Evolutionary conservation across 2,888 invertebrate genomes (phyloP).

Genomic region (Spodoptera littoralis): DNA sequence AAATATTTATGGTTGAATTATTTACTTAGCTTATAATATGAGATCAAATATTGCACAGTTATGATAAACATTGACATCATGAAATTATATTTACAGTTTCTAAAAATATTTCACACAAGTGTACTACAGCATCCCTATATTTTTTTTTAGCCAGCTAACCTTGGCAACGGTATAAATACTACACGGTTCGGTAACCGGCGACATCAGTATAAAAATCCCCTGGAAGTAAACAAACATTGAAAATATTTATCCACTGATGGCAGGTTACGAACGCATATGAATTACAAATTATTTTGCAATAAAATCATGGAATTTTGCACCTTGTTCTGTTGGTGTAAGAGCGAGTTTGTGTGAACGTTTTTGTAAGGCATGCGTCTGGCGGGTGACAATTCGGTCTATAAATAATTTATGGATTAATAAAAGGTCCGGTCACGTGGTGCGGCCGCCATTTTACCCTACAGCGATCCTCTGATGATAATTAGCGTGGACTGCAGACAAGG

Average conservation of each 20-base stretch:
- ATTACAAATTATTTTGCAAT: slow-evolving; percentile 9
- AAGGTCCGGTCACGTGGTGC: slow-evolving; percentile 67
- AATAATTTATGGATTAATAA: slow-evolving; percentile 69
- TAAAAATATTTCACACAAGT: slow-evolving; percentile 18
- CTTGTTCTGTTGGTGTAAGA: slow-evolving; percentile 31
- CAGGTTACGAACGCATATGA: slow-evolving; percentile 39
- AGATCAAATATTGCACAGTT: too few species aligned
- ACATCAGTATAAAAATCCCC: slow-evolving; percentile 41
- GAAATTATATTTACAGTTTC: neutral
- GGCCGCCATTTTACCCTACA: slow-evolving; percentile 61
- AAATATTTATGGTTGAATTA: neutral
- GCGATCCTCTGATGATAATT: slow-evolving; percentile 64
- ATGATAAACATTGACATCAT: neutral
- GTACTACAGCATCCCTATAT: slow-evolving; percentile 14
- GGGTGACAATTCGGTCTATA: slow-evolving; percentile 67
- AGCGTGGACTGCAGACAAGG: slow-evolving; percentile 49
- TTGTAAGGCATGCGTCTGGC: slow-evolving; percentile 58
- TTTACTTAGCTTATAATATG: neutral
- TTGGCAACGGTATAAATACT: slow-evolving; percentile 49
- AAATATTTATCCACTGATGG: slow-evolving; percentile 52
- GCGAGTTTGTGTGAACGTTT: slow-evolving; percentile 9
- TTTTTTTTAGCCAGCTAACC: slow-evolving; percentile 44
- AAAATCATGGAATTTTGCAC: slow-evolving; percentile 16
- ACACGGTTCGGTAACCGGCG: slow-evolving; percentile 55
- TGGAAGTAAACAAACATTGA: slow-evolving; percentile 60